Conservation (phyloP, 2,888 invertebrate genomes). For the Trichogramma dendrolimi region DNA sequence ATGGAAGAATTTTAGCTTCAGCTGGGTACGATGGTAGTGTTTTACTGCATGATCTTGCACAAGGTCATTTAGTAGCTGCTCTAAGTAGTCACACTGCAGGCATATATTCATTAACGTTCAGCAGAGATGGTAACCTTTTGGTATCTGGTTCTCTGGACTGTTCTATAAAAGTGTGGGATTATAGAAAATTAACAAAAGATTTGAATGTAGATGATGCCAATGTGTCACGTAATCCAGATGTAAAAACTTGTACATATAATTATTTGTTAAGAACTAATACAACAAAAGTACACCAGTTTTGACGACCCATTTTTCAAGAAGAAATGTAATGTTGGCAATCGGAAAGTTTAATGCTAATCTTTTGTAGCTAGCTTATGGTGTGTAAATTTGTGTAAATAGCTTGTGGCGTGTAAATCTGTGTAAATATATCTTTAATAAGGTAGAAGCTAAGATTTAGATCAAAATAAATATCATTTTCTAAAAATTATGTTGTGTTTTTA, state of each 20-base stretch:
- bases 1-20: slow-evolving; percentile 86
- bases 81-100: slow-evolving; percentile 72
- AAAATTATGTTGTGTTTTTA: too few species aligned
- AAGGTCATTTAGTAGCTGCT: slow-evolving; percentile 78
- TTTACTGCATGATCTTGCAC: slow-evolving; percentile 86
- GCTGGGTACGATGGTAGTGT: slow-evolving; percentile 75
- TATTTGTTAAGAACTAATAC: slow-evolving; percentile 80
- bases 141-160: slow-evolving; percentile 85
- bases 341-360: slow-evolving; percentile 52
- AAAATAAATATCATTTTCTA: too few species aligned
- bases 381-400: too few species aligned
- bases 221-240: slow-evolving; percentile 68
- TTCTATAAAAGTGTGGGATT: slow-evolving; percentile 90
- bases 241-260: slow-evolving; percentile 69
- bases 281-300: slow-evolving; percentile 89
- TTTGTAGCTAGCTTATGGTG: too few species aligned
- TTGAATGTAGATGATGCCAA: slow-evolving; percentile 78
- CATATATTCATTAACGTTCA: slow-evolving; percentile 80
- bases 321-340: slow-evolving; percentile 85
- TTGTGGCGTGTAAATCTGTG: too few species aligned
- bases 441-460: too few species aligned
- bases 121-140: slow-evolving; percentile 84
- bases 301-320: slow-evolving; percentile 85
- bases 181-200: slow-evolving; percentile 81
- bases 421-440: too few species aligned